phyloP scores from a whole-genome alignment of 1,140 invertebrate species.

The Periplaneta americana region DNA sequence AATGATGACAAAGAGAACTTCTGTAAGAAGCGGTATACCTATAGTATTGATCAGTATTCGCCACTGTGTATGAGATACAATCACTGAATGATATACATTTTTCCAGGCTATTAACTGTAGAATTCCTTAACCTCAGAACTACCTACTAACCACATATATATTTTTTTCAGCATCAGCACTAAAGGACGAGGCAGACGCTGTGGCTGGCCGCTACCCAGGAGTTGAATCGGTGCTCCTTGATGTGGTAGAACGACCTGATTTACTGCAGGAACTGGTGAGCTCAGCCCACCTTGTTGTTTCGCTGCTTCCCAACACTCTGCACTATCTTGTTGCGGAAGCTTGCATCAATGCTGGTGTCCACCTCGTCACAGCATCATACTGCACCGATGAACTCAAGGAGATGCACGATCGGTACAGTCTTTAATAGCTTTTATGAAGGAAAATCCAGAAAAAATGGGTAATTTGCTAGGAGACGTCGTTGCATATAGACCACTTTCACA shows the following conservation, averaged over 20 bases:
- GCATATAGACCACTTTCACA: no score
- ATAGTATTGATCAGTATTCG: no score
- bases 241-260: constrained; percentile 63
- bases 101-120: no score
- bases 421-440: no score
- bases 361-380: constrained; percentile 96
- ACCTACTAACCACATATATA: no score
- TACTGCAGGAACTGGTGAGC: constrained; percentile 64
- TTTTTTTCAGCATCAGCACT: constrained; percentile 62
- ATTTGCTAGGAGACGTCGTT: no score
- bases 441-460: no score
- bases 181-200: constrained; percentile 79
- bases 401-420: constrained; percentile 67
- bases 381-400: constrained; percentile 73
- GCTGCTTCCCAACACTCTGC: constrained; percentile 86
- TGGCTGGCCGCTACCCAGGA: constrained; percentile 71
- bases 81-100: no score
- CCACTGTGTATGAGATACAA: no score
- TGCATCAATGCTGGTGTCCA: constrained; percentile 84
- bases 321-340: constrained; percentile 75
- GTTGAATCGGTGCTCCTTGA: constrained; percentile 79
- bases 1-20: not conserved
- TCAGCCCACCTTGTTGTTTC: constrained; percentile 82
- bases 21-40: no score
- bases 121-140: no score